Evolutionary conservation across 1,140 invertebrate genomes (phyloP).

Genomic region (Pseudomyrmex cubaensis): DNA sequence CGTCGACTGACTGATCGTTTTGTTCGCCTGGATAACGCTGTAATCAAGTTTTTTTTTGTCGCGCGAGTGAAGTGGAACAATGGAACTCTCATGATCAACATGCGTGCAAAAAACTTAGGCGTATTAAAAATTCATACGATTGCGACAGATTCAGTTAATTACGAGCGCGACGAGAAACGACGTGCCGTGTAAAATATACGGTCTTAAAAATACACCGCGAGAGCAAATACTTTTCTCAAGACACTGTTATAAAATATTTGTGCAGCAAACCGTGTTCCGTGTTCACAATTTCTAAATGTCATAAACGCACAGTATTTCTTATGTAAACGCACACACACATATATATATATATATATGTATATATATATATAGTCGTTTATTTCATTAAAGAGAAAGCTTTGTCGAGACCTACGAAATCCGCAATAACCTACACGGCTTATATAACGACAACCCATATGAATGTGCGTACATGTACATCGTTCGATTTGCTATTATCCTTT

Average conservation of each 20-base stretch:
- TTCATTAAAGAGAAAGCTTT: slow-evolving; percentile 58
- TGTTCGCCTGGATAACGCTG: neutral
- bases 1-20: neutral
- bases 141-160: too few species aligned
- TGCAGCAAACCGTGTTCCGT: neutral
- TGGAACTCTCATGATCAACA: neutral
- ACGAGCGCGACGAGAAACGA: too few species aligned
- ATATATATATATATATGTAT: too few species aligned
- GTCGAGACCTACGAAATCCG: slow-evolving; percentile 33
- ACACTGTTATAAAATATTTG: neutral
- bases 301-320: slow-evolving; percentile 45
- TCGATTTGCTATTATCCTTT: slow-evolving; percentile 4
- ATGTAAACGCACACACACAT: slow-evolving; percentile 39
- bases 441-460: neutral
- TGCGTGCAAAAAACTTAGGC: neutral
- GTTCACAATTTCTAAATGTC: slow-evolving; percentile 40
- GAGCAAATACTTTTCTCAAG: slow-evolving; percentile 21
- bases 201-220: neutral
- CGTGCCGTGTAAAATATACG: neutral
- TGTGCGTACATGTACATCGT: neutral
- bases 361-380: slow-evolving; percentile 19
- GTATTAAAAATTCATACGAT: neutral
- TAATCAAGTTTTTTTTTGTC: neutral
- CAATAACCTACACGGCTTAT: slow-evolving; percentile 6
- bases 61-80: neutral